Conservation (phyloP, 2,113 vertebrate genomes). For the Coracopsis vasa region DNA sequence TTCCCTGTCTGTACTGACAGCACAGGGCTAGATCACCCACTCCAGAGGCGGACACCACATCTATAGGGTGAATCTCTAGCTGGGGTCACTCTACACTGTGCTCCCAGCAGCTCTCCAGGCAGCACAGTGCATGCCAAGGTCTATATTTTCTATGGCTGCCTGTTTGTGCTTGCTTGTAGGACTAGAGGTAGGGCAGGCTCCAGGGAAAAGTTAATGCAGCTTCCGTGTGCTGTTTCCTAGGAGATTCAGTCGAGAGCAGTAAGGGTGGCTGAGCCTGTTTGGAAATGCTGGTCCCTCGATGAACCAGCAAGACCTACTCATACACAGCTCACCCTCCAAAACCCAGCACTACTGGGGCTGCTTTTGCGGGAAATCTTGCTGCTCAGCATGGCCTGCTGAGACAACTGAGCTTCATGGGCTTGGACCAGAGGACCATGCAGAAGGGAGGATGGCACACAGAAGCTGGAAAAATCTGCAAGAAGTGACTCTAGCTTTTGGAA, state of each 20-base stretch:
- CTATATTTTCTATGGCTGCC: neutral
- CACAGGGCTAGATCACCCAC: neutral
- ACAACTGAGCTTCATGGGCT: neutral
- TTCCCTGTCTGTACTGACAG: neutral
- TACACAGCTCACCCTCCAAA: neutral
- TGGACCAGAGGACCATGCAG: neutral
- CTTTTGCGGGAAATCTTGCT: neutral
- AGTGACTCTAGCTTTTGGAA: neutral
- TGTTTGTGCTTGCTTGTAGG: neutral
- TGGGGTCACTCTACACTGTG: neutral
- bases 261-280: neutral
- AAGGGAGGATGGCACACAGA: neutral
- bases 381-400: neutral
- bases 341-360: neutral
- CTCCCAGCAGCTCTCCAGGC: neutral
- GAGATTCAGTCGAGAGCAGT: neutral
- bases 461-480: neutral
- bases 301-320: neutral
- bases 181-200: neutral
- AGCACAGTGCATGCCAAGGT: rapidly evolving
- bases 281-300: neutral
- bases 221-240: constrained; percentile 46
- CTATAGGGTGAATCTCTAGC: neutral
- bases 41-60: neutral
- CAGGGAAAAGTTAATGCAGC: neutral